Evolutionary conservation across 2,113 vertebrate species (phyloP), one percentile per base, ranked within the genome.

Genomic region (Cottus gobio): DNA sequence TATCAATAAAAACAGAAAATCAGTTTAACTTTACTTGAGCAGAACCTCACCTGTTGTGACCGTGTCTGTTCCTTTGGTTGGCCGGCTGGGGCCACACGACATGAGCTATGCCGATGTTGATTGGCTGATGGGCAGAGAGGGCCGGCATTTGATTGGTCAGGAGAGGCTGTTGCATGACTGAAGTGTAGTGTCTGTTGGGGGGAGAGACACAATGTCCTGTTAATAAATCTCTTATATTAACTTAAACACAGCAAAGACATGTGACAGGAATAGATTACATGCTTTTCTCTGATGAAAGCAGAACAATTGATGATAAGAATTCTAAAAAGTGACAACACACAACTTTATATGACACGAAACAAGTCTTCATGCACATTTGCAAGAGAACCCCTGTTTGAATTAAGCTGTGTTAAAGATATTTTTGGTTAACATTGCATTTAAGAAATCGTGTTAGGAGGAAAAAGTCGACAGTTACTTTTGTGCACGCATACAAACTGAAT

Each of bases 31-130:
- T 2, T 2, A 52, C n/a, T 4, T 1, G 26, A 77, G 62, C 18
- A 62, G 24, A 52, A 26, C 13, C 76, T 78, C 71, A 98, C 98
- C 98, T 97, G 95, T 97, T 99, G 85, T 96, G 96, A 87, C 94
- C 96, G 66, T 95, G 93, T 89, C 96, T 95, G 90, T 95, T 97
- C 90, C 96, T 96, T 90, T 97, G 98, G 87, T 94, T 95, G 84
- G 96, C 86, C 44, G 93, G 96, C 91, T 98, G 98, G 73, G 97
- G 97, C 98, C 98, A 99, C 78, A 99, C 95, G 15, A 99, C 97
- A 3, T 98, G 98, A 85, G 98, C 97, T 63, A 99, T 96, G 89
- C 98, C 98, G 85, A 99, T 95, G 57, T 96, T 99, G 89, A 99
- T 95, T 65, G 97, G 96, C 91, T 99, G 98, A 82, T 96, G 96